phyloP scores from a whole-genome alignment of 2,797 vertebrate genomes.

The Scyliorhinus canicula region DNA sequence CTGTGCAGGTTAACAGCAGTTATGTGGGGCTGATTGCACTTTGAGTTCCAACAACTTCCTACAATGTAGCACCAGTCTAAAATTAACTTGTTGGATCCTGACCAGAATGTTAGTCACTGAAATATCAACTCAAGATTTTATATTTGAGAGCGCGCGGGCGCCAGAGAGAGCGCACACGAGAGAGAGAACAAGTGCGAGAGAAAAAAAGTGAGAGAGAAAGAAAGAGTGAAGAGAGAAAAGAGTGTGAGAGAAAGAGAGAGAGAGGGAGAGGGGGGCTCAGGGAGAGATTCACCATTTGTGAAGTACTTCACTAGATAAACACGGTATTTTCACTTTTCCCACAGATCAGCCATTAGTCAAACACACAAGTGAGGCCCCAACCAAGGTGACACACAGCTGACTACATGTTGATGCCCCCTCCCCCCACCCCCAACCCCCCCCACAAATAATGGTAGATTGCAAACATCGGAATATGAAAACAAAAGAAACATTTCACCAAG shows the following conservation, averaged over 20 bases:
- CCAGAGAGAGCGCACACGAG: no score
- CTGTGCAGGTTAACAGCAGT: neutral
- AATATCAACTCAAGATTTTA: constrained; percentile 25
- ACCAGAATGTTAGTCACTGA: constrained; percentile 27
- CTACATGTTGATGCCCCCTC: neutral
- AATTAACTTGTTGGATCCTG: constrained; percentile 27
- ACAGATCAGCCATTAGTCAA: neutral
- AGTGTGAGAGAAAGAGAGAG: no score
- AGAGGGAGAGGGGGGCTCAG: no score
- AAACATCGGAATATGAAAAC: neutral
- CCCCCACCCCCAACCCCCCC: no score
- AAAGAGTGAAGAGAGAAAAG: no score
- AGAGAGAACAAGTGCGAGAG: no score
- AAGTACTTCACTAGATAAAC: neutral
- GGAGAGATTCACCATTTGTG: neutral
- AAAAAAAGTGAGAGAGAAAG: no score
- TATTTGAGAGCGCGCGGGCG: neutral
- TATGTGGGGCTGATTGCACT: neutral
- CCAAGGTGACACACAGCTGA: neutral
- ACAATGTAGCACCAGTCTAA: constrained; percentile 20
- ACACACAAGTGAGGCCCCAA: neutral
- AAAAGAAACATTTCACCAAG: neutral
- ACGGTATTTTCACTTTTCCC: neutral
- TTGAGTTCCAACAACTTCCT: constrained; percentile 10
- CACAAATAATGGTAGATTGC: neutral